Conservation (phyloP, 2,888 invertebrate species). For the Spisula subtruncata region DNA sequence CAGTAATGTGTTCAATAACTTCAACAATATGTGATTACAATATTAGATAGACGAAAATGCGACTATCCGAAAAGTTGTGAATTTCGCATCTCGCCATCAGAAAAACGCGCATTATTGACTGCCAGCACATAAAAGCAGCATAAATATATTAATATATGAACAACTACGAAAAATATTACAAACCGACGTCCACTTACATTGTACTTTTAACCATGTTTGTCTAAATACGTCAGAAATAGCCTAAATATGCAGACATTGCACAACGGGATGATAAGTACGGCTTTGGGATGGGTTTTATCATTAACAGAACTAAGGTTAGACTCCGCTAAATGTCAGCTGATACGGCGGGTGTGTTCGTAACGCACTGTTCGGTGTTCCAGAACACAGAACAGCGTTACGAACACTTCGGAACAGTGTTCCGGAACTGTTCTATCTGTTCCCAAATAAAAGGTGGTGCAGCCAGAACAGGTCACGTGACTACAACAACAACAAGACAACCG, state of each 20-base stretch:
- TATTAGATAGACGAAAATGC: background rate
- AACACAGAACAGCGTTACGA: too few relatives aligned
- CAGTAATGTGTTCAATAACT: background rate
- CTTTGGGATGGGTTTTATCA: background rate
- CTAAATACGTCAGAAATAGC: background rate
- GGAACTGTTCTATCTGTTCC: too few relatives aligned
- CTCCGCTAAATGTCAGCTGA: background rate
- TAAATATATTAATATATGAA: background rate
- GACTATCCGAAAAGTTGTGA: background rate
- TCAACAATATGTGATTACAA: background rate
- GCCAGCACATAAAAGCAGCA: background rate
- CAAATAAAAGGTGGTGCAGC: too few relatives aligned
- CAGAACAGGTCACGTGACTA: too few relatives aligned
- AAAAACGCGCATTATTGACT: background rate
- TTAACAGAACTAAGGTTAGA: background rate
- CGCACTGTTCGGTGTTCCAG: too few relatives aligned
- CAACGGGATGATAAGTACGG: conserved; percentile 17
- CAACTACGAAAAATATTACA: background rate
- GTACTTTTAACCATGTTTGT: conserved; percentile 4
- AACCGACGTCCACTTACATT: background rate
- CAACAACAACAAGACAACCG: too few relatives aligned
- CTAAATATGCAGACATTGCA: conserved; percentile 10
- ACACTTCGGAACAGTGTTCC: too few relatives aligned
- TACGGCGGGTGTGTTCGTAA: too few relatives aligned
- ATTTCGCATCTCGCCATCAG: background rate